Conservation (phyloP, 2,797 vertebrate genomes). For the Chanos chanos region DNA sequence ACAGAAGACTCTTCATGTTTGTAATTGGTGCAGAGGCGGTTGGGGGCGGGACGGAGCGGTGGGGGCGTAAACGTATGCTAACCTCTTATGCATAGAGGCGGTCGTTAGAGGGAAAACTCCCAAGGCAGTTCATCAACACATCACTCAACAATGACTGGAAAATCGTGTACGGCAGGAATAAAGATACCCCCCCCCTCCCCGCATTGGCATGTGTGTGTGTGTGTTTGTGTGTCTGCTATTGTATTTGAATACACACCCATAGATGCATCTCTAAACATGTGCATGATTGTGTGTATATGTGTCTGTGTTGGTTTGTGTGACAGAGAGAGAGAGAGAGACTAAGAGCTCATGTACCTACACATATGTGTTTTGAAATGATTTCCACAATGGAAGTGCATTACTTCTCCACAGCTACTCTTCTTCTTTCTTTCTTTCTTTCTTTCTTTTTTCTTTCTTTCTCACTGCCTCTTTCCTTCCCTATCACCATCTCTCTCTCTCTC, state of each 20-base stretch:
- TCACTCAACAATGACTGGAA: slow-evolving; percentile 62
- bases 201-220: neutral
- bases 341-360: slow-evolving; percentile 1
- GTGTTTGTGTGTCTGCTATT: slow-evolving; percentile 23
- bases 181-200: slow-evolving; percentile 27
- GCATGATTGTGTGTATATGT: neutral
- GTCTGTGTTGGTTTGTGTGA: neutral
- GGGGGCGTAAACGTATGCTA: slow-evolving; percentile 45
- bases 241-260: neutral
- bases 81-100: slow-evolving; percentile 62
- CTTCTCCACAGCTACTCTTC: neutral
- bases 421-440: neutral
- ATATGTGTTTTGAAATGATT: slow-evolving; percentile 6
- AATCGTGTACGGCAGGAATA: slow-evolving; percentile 58
- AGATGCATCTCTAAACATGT: neutral
- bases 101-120: slow-evolving; percentile 65
- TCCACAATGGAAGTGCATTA: slow-evolving; percentile 21
- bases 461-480: too few species aligned
- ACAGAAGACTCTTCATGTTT: slow-evolving; percentile 58
- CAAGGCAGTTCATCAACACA: slow-evolving; percentile 60
- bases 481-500: neutral
- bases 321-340: too few species aligned
- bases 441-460: too few species aligned
- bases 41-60: too few species aligned
- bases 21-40: slow-evolving; percentile 26